Conservation (phyloP, 2,888 invertebrate species). For the Philereme vetulata region DNA sequence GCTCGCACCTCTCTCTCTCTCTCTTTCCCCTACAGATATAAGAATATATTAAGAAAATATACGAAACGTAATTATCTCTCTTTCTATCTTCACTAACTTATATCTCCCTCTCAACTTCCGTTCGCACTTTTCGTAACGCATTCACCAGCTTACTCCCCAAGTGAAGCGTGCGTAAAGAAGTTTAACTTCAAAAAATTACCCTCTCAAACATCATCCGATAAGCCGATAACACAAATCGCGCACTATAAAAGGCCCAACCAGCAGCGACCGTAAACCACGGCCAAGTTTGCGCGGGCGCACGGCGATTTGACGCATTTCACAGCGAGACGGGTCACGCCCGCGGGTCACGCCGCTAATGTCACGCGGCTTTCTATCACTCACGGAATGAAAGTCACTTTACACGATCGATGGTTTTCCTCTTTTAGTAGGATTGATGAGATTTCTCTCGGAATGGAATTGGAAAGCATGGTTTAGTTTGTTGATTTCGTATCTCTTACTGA, state of each 20-base stretch:
- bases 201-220: no score
- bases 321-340: conserved; percentile 71
- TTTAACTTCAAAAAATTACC: no score
- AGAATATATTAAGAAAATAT: no score
- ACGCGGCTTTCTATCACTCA: conserved; percentile 74
- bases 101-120: no score
- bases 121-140: no score
- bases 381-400: conserved; percentile 65
- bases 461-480: conserved; percentile 17
- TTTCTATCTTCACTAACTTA: no score
- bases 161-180: no score
- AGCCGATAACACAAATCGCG: conserved; percentile 32
- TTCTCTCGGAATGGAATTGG: conserved; percentile 14
- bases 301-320: conserved; percentile 83
- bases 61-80: no score
- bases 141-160: no score
- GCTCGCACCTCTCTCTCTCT: no score
- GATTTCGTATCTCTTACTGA: conserved; percentile 7
- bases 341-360: conserved; percentile 77
- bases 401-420: conserved; percentile 42
- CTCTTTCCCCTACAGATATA: no score
- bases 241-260: conserved; percentile 40
- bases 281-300: conserved; percentile 68
- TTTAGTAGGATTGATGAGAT: conserved; percentile 38
- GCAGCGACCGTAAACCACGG: conserved; percentile 56